Evolutionary conservation across 2,797 vertebrate species (phyloP), one percentile per base, ranked within the genome.

Genomic region (Micropoecilia bifurca): DNA sequence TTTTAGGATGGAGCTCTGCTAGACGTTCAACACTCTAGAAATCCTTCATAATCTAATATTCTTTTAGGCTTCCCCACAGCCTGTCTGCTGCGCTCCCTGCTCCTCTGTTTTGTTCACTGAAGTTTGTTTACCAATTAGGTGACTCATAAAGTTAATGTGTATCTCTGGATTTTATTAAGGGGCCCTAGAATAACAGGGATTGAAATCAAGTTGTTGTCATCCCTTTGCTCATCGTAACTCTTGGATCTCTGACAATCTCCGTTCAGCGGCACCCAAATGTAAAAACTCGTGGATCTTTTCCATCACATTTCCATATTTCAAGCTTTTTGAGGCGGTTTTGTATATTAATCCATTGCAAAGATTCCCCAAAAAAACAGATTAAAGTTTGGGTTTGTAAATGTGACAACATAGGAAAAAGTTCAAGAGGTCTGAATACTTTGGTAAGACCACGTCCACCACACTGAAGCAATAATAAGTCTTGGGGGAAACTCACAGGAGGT

Each of bases 401-500:
- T 46, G 68, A 46, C 25, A 14, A 9, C 9, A 43, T 0, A 25
- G 2, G 22, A 13, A 43, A n/a, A 69, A 43, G 8, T 13, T 12
- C 22, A 16, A 46, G 43, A 6, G 25, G 68, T 71, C 41, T 45
- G 25, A 71, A 16, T n/a, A 71, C 41, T 45, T 71, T 71, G 10
- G 6, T 28, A 46, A 71, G 45, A 13, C 55, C 41, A 12, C 84
- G 83, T 81, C 83, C 78, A 74, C 78, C 75, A 76, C 84, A 79
- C 79, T 87, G 73, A 78, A 85, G 75, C 71, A 80, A 79, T 79
- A 85, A 83, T 47, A 76, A 71, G 71, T 78, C 74, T 82, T 83
- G 78, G 59, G 82, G 78, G 66, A 88, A 88, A 77, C 84, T 85
- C 2, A 47, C 76, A 74, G 53, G 75, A 80, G 84, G 85, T 85